Conservation (phyloP, 2,797 vertebrate genomes). For the Xerus rutilus region DNA sequence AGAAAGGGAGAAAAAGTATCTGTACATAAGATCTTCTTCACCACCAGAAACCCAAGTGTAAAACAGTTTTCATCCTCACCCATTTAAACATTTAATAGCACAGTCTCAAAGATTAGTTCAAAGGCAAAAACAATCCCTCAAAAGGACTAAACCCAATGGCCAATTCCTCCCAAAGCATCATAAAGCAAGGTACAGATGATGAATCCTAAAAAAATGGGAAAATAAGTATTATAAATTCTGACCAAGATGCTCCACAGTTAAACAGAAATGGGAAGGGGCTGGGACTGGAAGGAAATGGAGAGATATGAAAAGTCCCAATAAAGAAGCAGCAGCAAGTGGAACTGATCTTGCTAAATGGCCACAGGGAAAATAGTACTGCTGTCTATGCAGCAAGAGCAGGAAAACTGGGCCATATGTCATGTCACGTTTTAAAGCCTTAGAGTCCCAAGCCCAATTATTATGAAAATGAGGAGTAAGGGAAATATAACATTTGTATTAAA, state of each 20-base stretch:
- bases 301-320: conserved; percentile 22
- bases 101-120: conserved; percentile 3
- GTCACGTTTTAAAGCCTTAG: conserved; percentile 2
- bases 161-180: conserved; percentile 8
- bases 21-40: conserved; percentile 54
- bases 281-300: not conserved
- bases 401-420: conserved; percentile 4
- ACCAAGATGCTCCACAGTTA: conserved; percentile 44
- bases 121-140: conserved; percentile 23
- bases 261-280: not conserved
- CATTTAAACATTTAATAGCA: conserved; percentile 60
- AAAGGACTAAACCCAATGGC: conserved; percentile 34
- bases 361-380: not conserved
- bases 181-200: conserved; percentile 55
- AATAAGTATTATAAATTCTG: conserved; percentile 56
- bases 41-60: conserved; percentile 52
- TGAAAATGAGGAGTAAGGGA: not conserved
- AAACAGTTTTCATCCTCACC: conserved; percentile 55
- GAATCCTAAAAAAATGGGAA: not conserved
- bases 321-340: conserved; percentile 48
- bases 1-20: not conserved
- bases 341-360: conserved; percentile 12
- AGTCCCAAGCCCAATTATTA: conserved; percentile 22
- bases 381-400: conserved; percentile 3
- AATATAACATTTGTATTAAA: conserved; percentile 9